phyloP scores from a whole-genome alignment of 2,113 vertebrate genomes.

The Centropus unirufus region DNA sequence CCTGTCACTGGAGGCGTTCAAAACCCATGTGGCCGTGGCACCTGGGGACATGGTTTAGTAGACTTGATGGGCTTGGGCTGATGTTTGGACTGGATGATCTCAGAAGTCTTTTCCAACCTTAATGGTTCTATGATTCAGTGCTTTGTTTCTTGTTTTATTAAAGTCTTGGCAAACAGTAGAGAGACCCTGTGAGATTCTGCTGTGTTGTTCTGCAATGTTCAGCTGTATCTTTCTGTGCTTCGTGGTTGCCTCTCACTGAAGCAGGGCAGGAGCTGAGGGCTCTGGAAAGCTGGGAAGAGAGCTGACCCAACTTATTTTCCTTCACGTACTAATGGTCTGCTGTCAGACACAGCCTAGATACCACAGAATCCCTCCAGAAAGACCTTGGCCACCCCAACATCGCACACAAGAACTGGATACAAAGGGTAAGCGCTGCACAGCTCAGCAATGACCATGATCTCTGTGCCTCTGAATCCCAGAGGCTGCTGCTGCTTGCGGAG shows the following conservation, averaged over 20 bases:
- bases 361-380: neutral
- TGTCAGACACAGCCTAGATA: neutral
- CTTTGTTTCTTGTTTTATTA: neutral
- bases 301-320: neutral
- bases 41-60: too few relatives aligned
- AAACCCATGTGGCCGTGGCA: too few relatives aligned
- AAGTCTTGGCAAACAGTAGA: neutral
- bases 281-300: neutral
- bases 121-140: neutral
- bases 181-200: neutral
- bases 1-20: too few relatives aligned
- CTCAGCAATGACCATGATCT: fast-evolving
- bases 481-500: neutral
- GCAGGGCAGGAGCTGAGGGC: neutral
- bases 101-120: too few relatives aligned
- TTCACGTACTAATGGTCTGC: neutral
- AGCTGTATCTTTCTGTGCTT: neutral
- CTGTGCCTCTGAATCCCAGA: neutral
- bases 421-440: fast-evolving
- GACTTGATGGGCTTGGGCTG: too few relatives aligned
- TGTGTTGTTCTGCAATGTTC: neutral
- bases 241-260: neutral
- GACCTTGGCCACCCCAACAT: too few relatives aligned
- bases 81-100: too few relatives aligned
- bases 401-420: neutral